A percentile compares a stretch with the other conserved stretches of the same genome.
phyloP scores from a whole-genome alignment of 53 echinoderm and acorn worm species.

The Echinometra lucunter region DNA sequence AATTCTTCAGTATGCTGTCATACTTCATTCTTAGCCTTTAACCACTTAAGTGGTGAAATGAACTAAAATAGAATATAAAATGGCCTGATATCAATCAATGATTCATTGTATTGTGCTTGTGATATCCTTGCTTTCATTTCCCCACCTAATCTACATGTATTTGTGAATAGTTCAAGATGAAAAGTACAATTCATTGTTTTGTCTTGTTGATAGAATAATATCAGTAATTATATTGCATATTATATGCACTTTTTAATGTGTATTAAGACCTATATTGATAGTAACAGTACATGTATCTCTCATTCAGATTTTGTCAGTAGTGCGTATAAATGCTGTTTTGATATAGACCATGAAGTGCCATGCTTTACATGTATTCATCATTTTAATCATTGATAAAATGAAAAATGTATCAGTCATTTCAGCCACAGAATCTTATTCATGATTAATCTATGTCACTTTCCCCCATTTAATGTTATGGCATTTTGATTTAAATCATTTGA shows the following conservation, averaged over 20 bases:
- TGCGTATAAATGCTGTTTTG: neutral
- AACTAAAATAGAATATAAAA: neutral
- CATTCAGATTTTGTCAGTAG: neutral
- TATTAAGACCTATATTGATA: no score
- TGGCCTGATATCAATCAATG: neutral
- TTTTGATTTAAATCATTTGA: slow-evolving; percentile 33
- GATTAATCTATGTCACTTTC: neutral
- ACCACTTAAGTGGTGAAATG: neutral
- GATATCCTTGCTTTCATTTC: no score
- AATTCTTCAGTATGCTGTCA: neutral
- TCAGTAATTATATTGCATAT: neutral
- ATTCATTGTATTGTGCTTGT: no score
- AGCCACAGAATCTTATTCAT: no score
- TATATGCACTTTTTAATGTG: neutral
- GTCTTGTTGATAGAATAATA: no score
- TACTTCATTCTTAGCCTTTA: neutral
- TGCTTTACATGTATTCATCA: neutral
- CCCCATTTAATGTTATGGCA: neutral
- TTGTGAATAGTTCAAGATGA: no score
- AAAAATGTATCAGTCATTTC: neutral
- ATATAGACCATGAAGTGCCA: neutral
- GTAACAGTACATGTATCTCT: no score
- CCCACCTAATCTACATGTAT: no score
- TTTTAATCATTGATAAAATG: neutral
- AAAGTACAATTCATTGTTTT: no score